These are phyloP conservation scores for Ciconia nigra DNA, from an alignment of 2,797 vertebrate species.

Conservation along the genomic window DNA sequence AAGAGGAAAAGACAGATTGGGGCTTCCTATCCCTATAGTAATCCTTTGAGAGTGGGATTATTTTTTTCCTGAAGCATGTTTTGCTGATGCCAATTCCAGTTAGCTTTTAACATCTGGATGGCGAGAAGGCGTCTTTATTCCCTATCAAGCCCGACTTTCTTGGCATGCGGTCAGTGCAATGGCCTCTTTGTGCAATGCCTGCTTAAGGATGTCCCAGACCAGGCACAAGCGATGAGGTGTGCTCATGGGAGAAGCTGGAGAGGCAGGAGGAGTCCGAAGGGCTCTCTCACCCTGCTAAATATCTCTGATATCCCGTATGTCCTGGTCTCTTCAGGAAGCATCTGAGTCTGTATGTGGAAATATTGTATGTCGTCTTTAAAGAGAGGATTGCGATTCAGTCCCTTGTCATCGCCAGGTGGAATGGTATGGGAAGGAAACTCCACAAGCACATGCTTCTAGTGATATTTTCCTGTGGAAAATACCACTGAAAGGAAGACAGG, in stretches of 20 bases:
- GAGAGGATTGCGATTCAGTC: not conserved
- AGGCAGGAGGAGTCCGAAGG: too few relatives aligned
- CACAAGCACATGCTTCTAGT: not conserved
- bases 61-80: not conserved
- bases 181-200: not conserved
- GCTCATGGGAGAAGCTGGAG: not conserved
- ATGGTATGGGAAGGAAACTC: not conserved
- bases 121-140: not conserved
- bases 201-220: not conserved
- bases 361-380: not conserved
- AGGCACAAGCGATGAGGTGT: not conserved
- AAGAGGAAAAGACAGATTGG: not conserved
- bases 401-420: not conserved
- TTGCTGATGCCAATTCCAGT: not conserved
- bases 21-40: not conserved
- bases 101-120: not conserved
- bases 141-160: not conserved
- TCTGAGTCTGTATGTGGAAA: not conserved
- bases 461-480: not conserved
- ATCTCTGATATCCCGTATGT: rapidly evolving
- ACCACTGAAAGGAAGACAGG: rapidly evolving
- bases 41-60: not conserved
- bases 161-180: rapidly evolving
- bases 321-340: not conserved
- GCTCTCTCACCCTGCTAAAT: not conserved